Evolutionary conservation across 2,113 vertebrate species (phyloP).

Genomic region (Conger conger): DNA sequence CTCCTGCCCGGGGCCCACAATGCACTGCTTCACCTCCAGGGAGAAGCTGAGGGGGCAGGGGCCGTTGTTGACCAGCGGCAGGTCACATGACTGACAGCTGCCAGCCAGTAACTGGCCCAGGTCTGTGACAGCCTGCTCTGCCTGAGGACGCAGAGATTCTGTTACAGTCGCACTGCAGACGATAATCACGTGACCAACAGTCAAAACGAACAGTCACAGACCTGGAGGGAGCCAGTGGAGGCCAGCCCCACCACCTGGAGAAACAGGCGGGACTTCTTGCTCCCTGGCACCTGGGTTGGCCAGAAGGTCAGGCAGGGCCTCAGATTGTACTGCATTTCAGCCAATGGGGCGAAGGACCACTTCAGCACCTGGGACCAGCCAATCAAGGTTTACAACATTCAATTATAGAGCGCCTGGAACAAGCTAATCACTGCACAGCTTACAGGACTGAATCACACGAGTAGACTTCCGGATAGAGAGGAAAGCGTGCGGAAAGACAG

Average conservation of each 20-base stretch:
- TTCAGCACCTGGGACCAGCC: slow-evolving; percentile 69
- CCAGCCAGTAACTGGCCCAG: slow-evolving; percentile 78
- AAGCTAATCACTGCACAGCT: neutral
- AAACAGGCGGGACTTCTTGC: slow-evolving; percentile 53
- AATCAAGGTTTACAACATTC: neutral
- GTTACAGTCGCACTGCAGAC: neutral
- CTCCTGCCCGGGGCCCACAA: slow-evolving; percentile 46
- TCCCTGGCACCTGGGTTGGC: slow-evolving; percentile 57
- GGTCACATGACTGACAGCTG: slow-evolving; percentile 57
- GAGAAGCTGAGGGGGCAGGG: slow-evolving; percentile 75
- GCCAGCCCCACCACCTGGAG: slow-evolving; percentile 76
- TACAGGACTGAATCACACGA: neutral
- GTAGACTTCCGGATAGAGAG: neutral
- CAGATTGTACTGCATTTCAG: slow-evolving; percentile 72
- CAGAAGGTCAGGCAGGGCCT: slow-evolving; percentile 70
- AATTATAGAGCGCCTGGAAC: neutral
- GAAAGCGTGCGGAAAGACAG: neutral
- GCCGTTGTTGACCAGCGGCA: slow-evolving; percentile 79
- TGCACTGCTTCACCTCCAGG: slow-evolving; percentile 73
- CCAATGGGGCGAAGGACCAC: slow-evolving; percentile 83
- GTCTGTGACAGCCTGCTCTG: slow-evolving; percentile 67
- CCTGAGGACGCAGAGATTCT: slow-evolving; percentile 57
- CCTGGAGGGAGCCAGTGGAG: slow-evolving; percentile 63
- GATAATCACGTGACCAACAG: neutral
- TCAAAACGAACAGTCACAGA: slow-evolving; percentile 39